Evolutionary conservation across 1,140 invertebrate species (phyloP).

Genomic region (Uloborus diversus): DNA sequence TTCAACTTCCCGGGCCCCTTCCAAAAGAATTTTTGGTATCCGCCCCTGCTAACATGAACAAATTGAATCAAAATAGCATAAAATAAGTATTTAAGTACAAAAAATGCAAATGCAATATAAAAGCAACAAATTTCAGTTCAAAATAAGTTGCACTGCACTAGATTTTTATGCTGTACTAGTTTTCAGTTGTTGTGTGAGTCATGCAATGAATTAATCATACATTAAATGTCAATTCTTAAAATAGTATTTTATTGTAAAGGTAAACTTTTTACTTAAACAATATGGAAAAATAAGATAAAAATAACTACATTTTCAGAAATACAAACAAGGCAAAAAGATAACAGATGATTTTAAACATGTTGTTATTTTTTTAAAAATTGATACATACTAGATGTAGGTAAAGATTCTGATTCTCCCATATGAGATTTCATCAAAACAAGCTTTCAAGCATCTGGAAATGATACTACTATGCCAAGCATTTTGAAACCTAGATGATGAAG

Average conservation of each 20-base stretch:
- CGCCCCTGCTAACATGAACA: no score
- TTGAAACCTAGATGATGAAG: not conserved
- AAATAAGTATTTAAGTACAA: no score
- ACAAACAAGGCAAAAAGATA: not conserved
- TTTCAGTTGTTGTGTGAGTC: no score
- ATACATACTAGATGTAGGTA: slow-evolving; percentile 33
- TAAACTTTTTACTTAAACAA: not conserved
- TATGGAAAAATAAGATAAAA: not conserved
- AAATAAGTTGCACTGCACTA: no score
- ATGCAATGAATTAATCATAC: not conserved
- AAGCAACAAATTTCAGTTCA: no score
- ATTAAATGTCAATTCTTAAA: not conserved
- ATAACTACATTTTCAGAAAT: not conserved
- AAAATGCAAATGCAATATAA: no score
- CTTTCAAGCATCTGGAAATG: not conserved
- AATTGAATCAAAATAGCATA: no score
- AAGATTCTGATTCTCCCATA: slow-evolving; percentile 36
- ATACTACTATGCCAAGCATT: not conserved
- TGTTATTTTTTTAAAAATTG: not conserved
- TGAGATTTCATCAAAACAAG: slow-evolving; percentile 1
- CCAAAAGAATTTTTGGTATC: no score
- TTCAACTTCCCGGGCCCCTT: no score
- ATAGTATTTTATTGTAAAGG: not conserved
- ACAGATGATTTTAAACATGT: not conserved
- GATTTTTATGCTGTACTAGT: no score